Base-by-base conservation (phyloP, 2,888 invertebrate species). In the Mycalesis mineus region DNA sequence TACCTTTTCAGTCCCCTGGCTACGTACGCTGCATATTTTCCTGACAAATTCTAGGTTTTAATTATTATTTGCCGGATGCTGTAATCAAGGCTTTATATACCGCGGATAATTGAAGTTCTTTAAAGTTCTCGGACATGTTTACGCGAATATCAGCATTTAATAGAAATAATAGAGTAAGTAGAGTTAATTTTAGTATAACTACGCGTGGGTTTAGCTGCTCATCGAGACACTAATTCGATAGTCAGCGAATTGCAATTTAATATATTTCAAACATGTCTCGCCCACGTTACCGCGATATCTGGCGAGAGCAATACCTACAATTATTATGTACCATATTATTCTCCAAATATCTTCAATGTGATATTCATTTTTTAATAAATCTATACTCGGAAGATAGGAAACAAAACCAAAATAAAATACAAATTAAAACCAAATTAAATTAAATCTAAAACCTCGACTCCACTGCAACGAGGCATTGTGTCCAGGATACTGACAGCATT, bases 231-330 rank as follows among this genome's bases (percentile, higher is more conserved):
- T n/a, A n/a, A n/a, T n/a, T n/a, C n/a, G n/a, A n/a, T n/a, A n/a
- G n/a, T n/a, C n/a, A n/a, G n/a, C 82, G 86, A 89, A 89, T 88
- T 87, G 86, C 84, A 86, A 80, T 88, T 88, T 88, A 88, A 88
- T 88, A 86, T 88, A 89, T 89, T 87, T 88, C 71, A 82, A 71
- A 80, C 88, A 88, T 88, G 88, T 88, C 85, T 82, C 85, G 82
- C 85, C 83, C 86, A 84, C 82, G 79, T 82, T 84, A 83, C 85
- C 81, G 85, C 82, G 87, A 87, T 87, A 88, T 84, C 85, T 84
- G 75, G 75, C 77, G 78, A 81, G 85, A 88, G 85, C 85, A 83
- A 85, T 84, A 78, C 77, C 78, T 73, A 72, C 77, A 7, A 6
- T n/a, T 6, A 29, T 7, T 29, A 6, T 7, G 7, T 29, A 4